These are phyloP conservation scores for Varanus komodoensis DNA, from an alignment of 2,113 vertebrate genomes.

Conservation along the genomic window DNA sequence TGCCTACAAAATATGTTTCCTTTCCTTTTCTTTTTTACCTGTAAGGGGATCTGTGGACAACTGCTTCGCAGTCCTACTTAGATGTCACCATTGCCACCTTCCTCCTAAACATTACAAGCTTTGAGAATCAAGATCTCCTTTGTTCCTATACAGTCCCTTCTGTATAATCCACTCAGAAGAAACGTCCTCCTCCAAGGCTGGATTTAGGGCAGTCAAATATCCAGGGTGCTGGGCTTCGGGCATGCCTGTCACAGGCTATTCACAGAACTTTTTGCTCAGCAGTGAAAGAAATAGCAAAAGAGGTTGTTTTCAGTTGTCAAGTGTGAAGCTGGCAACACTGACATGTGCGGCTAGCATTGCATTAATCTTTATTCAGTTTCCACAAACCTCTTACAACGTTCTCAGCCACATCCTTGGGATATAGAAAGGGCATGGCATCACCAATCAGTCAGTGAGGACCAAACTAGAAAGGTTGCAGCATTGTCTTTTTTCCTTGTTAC, in stretches of 20 bases:
- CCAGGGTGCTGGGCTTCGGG: background rate
- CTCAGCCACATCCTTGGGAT: too few relatives aligned
- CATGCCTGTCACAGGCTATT: background rate
- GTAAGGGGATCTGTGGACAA: too few relatives aligned
- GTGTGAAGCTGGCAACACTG: background rate
- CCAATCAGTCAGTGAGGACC: too few relatives aligned
- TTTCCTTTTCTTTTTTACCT: background rate
- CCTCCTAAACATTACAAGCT: background rate
- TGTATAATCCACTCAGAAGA: background rate
- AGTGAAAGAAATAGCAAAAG: background rate
- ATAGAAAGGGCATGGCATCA: too few relatives aligned
- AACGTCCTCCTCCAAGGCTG: background rate
- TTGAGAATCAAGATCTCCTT: background rate
- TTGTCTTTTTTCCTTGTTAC: too few relatives aligned
- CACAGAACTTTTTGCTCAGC: background rate
- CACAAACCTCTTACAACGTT: too few relatives aligned
- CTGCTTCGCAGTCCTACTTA: background rate
- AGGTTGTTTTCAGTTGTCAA: background rate
- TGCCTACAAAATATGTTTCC: too few relatives aligned
- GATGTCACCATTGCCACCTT: background rate
- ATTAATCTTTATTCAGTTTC: too few relatives aligned
- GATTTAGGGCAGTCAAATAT: background rate
- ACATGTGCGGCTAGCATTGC: too few relatives aligned
- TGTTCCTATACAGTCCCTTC: background rate
- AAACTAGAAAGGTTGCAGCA: too few relatives aligned